Conservation (phyloP, 30 jellyfish, hydroid and myxozoan genomes). For the Nemopilema nomurai region DNA sequence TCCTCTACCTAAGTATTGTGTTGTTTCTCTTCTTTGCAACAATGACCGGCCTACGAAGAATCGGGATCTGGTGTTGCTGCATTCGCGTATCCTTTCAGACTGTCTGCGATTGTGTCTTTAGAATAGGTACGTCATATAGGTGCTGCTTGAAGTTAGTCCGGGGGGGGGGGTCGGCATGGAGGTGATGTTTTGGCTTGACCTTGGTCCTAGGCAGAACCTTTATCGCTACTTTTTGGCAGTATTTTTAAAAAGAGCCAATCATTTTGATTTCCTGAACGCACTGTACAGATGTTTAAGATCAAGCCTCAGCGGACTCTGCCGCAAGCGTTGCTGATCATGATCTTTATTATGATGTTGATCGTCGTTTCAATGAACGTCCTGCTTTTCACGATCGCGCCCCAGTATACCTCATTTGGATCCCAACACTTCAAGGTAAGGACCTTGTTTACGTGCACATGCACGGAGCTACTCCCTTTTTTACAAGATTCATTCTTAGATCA, state of each 20-base stretch:
- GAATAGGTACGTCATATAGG: background rate
- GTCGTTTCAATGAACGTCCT: slow-evolving; percentile 71
- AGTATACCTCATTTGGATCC: slow-evolving; percentile 80
- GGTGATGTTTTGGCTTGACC: too few relatives aligned
- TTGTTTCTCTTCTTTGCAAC: slow-evolving; percentile 73
- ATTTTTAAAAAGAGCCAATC: too few relatives aligned
- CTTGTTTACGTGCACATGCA: background rate
- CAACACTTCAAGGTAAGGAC: slow-evolving; percentile 70
- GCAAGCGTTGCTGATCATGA: slow-evolving; percentile 88
- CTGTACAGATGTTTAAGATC: slow-evolving; percentile 67
- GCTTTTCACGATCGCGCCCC: slow-evolving; percentile 83
- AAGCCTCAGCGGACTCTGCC: slow-evolving; percentile 94
- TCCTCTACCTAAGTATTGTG: slow-evolving; percentile 66
- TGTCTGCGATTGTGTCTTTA: background rate
- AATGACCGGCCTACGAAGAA: slow-evolving; percentile 79
- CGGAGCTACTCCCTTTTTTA: too few relatives aligned
- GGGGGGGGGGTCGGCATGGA: too few relatives aligned
- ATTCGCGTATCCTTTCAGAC: slow-evolving; percentile 61
- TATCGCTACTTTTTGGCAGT: too few relatives aligned
- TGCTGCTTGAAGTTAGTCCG: too few relatives aligned
- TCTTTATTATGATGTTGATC: slow-evolving; percentile 85
- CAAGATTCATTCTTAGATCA: too few relatives aligned
- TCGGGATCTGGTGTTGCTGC: slow-evolving; percentile 96
- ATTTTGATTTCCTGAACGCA: background rate
- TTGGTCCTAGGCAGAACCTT: too few relatives aligned